These are phyloP conservation scores for Tinea pellionella DNA, from an alignment of 2,888 invertebrate genomes.

Conservation along the genomic window DNA sequence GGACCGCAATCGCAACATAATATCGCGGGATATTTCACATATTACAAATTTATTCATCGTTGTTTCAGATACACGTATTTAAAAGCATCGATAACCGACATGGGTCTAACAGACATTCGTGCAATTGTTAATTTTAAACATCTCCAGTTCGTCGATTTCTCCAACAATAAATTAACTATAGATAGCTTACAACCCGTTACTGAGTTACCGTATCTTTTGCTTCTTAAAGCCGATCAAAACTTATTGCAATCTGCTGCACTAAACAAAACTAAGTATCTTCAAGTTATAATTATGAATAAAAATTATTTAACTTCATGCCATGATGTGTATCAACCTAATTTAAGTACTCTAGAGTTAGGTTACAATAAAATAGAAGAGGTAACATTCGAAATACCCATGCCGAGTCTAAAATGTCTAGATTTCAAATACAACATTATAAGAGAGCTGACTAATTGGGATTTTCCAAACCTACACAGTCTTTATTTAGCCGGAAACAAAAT, in stretches of 20 bases:
- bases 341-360: conserved; percentile 68
- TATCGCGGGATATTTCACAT: too few species aligned
- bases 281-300: conserved; percentile 67
- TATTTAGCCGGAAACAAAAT: conserved; percentile 83
- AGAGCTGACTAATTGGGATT: conserved; percentile 54
- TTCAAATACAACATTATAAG: conserved; percentile 59
- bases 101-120: conserved; percentile 62
- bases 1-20: too few species aligned
- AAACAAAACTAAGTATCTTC: conserved; percentile 66
- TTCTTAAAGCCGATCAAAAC: conserved; percentile 71
- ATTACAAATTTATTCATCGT: too few species aligned
- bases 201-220: conserved; percentile 62
- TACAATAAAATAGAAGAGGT: conserved; percentile 49
- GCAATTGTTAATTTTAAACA: conserved; percentile 61
- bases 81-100: conserved; percentile 58
- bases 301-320: conserved; percentile 62
- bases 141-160: conserved; percentile 69
- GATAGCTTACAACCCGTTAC: conserved; percentile 57
- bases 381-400: conserved; percentile 35
- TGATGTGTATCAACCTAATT: conserved; percentile 64
- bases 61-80: conserved; percentile 67
- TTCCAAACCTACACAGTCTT: conserved; percentile 73
- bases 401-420: conserved; percentile 62
- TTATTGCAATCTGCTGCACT: conserved; percentile 53
- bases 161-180: conserved; percentile 59